Evolutionary conservation across 2,888 invertebrate genomes (phyloP).

Genomic region (Blastobasis adustella): DNA sequence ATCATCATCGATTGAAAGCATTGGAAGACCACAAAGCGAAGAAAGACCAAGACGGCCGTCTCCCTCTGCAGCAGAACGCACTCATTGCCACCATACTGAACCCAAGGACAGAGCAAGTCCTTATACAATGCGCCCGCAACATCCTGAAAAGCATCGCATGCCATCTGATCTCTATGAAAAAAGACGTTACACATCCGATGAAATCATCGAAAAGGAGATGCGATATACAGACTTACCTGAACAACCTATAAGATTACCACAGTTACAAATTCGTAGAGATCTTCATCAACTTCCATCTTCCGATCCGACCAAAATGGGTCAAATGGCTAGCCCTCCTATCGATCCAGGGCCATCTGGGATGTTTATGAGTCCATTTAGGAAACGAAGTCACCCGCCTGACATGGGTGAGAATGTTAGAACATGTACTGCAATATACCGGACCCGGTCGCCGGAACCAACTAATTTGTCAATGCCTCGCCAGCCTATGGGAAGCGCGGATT

Average conservation of each 20-base stretch:
- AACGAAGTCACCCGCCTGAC: constrained; percentile 74
- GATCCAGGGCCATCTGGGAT: constrained; percentile 59
- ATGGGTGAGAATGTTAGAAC: constrained; percentile 55
- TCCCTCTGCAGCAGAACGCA: constrained; percentile 70
- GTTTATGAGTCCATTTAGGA: constrained; percentile 72
- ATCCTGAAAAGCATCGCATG: constrained; percentile 64
- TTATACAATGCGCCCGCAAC: constrained; percentile 85
- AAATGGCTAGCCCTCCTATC: constrained; percentile 60
- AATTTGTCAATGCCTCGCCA: constrained; percentile 65
- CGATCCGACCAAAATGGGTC: constrained; percentile 51
- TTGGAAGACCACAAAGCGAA: constrained; percentile 61
- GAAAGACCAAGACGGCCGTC: constrained; percentile 52
- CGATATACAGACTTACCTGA: constrained; percentile 65
- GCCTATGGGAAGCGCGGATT: constrained; percentile 40
- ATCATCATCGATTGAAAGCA: constrained; percentile 68
- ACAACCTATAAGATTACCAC: constrained; percentile 66
- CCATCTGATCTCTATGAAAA: constrained; percentile 58
- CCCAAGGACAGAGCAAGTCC: constrained; percentile 73
- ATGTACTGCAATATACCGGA: constrained; percentile 55
- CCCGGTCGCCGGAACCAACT: constrained; percentile 66
- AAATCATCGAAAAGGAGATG: constrained; percentile 65
- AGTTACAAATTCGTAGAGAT: constrained; percentile 85
- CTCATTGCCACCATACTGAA: constrained; percentile 81
- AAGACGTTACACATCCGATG: constrained; percentile 59
- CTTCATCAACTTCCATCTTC: constrained; percentile 74